Percentiles rank a stretch among this genome's conserved stretches.
These are phyloP conservation scores for Chelonoidis abingdonii DNA, from an alignment of 2,113 vertebrate species.

Conservation along the genomic window DNA sequence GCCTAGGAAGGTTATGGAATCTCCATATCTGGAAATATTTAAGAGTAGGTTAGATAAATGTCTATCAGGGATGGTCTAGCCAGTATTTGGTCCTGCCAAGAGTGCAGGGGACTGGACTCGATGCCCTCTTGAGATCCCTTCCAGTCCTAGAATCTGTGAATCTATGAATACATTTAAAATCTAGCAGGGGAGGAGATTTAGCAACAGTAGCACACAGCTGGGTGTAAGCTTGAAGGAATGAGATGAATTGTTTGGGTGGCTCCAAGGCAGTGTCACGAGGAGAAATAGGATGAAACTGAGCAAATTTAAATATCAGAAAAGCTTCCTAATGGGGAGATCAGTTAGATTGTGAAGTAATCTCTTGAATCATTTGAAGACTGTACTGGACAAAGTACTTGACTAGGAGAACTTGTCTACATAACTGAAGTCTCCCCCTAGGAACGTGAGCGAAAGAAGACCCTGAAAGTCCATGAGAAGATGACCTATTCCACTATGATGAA, in stretches of 20 bases:
- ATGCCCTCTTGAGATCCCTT: too few relatives aligned
- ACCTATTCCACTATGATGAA: constrained; percentile 72
- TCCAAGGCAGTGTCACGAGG: background rate
- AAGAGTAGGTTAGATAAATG: too few relatives aligned
- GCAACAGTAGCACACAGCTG: background rate
- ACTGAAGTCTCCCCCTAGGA: constrained; percentile 75
- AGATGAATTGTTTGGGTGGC: background rate
- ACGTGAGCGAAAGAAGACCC: constrained; percentile 73
- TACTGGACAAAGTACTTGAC: background rate
- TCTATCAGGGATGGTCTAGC: too few relatives aligned
- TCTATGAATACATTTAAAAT: background rate
- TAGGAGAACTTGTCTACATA: background rate
- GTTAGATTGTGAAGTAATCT: background rate
- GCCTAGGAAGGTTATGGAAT: too few relatives aligned
- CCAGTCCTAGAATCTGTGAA: too few relatives aligned
- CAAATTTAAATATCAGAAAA: background rate
- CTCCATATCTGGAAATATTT: too few relatives aligned
- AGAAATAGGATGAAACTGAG: constrained; percentile 5
- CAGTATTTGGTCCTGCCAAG: too few relatives aligned
- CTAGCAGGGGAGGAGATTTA: constrained; percentile 18
- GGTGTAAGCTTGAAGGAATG: constrained; percentile 9
- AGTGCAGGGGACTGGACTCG: too few relatives aligned
- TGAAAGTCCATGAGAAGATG: constrained; percentile 84
- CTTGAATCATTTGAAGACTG: background rate
- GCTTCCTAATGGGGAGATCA: background rate